phyloP scores from a whole-genome alignment of 2,888 invertebrate species.

The Bombylius major region DNA sequence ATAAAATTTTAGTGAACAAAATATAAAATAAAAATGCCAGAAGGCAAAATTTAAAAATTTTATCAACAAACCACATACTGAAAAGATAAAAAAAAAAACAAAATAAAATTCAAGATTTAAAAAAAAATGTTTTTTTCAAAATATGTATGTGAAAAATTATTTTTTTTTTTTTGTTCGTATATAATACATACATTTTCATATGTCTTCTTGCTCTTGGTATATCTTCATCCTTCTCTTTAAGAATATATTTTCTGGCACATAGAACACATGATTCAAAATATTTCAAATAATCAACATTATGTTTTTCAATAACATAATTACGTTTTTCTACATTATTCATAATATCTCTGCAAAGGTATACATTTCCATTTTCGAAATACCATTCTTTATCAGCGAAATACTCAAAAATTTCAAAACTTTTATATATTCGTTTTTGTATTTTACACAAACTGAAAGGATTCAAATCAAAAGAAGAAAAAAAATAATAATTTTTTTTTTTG shows the following conservation, averaged over 20 bases:
- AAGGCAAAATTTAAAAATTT: conserved; percentile 43
- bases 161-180: background rate
- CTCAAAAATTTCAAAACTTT: conserved; percentile 80
- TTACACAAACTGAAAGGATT: conserved; percentile 51
- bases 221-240: conserved; percentile 72
- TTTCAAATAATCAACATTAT: conserved; percentile 58
- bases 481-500: background rate
- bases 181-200: conserved; percentile 55
- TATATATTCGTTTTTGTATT: conserved; percentile 68
- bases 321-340: conserved; percentile 53
- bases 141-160: too few species aligned
- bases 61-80: conserved; percentile 75
- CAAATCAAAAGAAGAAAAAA: conserved; percentile 13
- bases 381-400: conserved; percentile 89
- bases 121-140: too few species aligned
- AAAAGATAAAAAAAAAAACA: background rate
- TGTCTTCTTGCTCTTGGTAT: conserved; percentile 67
- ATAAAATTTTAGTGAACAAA: too few species aligned
- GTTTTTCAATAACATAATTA: conserved; percentile 53
- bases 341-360: conserved; percentile 41
- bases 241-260: conserved; percentile 63
- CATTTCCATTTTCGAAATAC: conserved; percentile 67
- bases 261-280: conserved; percentile 76
- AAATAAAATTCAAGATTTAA: background rate
- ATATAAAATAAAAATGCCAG: too few species aligned